Conservation (phyloP, 2,888 invertebrate species). For the Torymus aiolomorphi region DNA sequence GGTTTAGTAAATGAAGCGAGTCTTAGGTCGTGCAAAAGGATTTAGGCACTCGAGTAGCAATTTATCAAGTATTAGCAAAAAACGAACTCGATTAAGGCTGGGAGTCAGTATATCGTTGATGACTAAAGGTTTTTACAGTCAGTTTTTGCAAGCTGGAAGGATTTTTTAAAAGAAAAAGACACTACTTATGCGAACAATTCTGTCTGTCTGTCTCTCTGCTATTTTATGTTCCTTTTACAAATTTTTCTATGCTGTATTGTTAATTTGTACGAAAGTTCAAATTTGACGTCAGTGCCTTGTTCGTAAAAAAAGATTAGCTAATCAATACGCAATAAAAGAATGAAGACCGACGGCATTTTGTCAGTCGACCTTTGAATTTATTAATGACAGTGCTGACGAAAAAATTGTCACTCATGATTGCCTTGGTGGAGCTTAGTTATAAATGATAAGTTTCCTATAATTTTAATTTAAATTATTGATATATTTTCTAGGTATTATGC, state of each 20-base stretch:
- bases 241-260: constrained; percentile 18
- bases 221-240: not conserved
- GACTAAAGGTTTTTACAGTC: constrained; percentile 52
- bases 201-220: not conserved
- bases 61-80: constrained; percentile 53
- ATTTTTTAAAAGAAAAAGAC: not conserved
- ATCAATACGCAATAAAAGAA: constrained; percentile 9
- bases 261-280: constrained; percentile 31
- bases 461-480: too few species aligned
- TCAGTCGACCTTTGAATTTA: constrained; percentile 29
- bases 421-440: not conserved
- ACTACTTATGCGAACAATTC: too few species aligned
- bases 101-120: constrained; percentile 41
- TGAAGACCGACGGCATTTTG: constrained; percentile 16
- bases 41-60: constrained; percentile 49
- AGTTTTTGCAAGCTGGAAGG: constrained; percentile 43
- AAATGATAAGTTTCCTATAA: not conserved
- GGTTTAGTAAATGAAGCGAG: constrained; percentile 37
- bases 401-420: not conserved
- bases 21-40: constrained; percentile 31
- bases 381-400: not conserved
- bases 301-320: constrained; percentile 40
- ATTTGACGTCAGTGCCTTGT: constrained; percentile 51
- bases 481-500: too few species aligned
- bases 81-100: constrained; percentile 31